Conservation (phyloP, 2,888 invertebrate genomes). For the Chrysolina haemoptera region DNA sequence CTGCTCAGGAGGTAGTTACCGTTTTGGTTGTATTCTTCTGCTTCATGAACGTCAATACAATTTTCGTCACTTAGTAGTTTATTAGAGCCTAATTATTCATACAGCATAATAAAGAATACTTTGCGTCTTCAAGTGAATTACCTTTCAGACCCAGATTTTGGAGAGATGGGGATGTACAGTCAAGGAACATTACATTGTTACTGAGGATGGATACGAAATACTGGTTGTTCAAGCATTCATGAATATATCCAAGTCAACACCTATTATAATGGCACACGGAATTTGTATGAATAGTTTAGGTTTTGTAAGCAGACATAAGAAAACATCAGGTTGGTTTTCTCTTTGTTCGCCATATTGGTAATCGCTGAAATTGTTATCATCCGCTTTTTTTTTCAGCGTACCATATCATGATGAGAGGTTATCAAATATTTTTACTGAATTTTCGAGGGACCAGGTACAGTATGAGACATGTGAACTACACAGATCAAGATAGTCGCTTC, state of each 20-base stretch:
- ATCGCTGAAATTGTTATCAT: not conserved
- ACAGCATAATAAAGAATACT: too few species aligned
- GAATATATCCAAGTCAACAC: slow-evolving; percentile 35
- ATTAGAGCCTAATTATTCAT: too few species aligned
- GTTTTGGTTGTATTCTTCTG: too few species aligned
- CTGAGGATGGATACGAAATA: slow-evolving; percentile 46
- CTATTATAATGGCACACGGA: slow-evolving; percentile 47
- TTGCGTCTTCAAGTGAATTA: too few species aligned
- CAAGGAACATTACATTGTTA: slow-evolving; percentile 31
- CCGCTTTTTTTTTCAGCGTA: slow-evolving; percentile 37
- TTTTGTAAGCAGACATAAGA: slow-evolving; percentile 41
- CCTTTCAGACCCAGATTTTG: slow-evolving; percentile 38
- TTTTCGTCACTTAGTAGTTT: too few species aligned
- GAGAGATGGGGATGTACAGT: slow-evolving; percentile 33
- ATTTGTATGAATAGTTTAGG: slow-evolving; percentile 36
- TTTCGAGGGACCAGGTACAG: slow-evolving; percentile 46
- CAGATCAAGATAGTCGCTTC: slow-evolving; percentile 28
- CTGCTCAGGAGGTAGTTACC: too few species aligned
- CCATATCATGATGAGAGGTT: slow-evolving; percentile 39
- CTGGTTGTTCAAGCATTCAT: slow-evolving; percentile 31
- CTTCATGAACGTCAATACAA: too few species aligned
- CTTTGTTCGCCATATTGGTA: too few species aligned
- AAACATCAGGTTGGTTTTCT: slow-evolving; percentile 38
- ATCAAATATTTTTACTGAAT: slow-evolving; percentile 47
- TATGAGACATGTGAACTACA: slow-evolving; percentile 27